phyloP scores from a whole-genome alignment of 2,113 vertebrate genomes.

The Stomatorhinus ivindoensis region DNA sequence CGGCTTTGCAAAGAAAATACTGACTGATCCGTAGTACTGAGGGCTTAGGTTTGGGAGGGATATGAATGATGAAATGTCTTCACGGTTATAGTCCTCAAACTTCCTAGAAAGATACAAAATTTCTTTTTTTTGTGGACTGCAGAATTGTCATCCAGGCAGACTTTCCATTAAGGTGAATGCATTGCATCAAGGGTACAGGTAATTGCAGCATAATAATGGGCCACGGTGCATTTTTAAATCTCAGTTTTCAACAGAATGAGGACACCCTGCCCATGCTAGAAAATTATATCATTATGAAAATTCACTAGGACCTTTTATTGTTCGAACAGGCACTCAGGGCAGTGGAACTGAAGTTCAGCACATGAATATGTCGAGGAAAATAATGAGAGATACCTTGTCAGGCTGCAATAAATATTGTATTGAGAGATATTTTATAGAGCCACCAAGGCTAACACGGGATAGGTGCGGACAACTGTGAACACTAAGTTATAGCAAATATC shows the following conservation, averaged over 20 bases:
- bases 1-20: neutral
- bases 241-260: neutral
- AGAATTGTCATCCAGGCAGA: neutral
- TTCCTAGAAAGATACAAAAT: neutral
- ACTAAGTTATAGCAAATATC: neutral
- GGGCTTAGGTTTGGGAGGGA: neutral
- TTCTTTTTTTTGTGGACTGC: neutral
- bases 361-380: neutral
- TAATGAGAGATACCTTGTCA: neutral
- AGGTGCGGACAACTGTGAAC: neutral
- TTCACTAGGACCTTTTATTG: constrained; percentile 2
- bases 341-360: neutral
- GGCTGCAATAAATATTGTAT: neutral
- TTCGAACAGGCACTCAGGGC: neutral
- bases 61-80: neutral
- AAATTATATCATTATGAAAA: neutral
- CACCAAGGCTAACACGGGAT: neutral
- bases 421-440: neutral
- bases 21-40: neutral
- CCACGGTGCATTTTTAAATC: neutral
- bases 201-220: neutral
- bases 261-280: neutral
- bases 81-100: neutral
- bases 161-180: neutral
- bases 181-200: neutral